These are phyloP conservation scores for Lanistes nyassanus DNA, from an alignment of 1,140 invertebrate species.

Conservation along the genomic window DNA sequence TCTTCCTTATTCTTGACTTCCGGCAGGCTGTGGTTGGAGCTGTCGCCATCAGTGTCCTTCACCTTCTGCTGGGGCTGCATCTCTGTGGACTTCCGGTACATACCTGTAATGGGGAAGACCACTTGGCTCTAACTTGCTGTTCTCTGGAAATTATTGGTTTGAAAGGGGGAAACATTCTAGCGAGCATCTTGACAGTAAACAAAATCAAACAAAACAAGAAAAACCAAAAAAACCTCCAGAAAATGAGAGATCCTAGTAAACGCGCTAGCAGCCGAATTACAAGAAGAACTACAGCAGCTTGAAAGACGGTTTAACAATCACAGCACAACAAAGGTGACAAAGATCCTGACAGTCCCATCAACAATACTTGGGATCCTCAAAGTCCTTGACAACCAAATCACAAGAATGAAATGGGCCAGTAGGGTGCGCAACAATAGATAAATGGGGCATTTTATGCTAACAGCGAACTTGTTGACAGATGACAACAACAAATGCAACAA, in stretches of 20 bases:
- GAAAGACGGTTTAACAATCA: neutral
- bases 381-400: no score
- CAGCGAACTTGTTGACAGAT: no score
- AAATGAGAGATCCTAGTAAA: no score
- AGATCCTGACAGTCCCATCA: no score
- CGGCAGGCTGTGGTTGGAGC: conserved; percentile 16
- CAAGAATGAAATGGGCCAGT: no score
- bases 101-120: conserved; percentile 75
- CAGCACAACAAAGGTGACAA: neutral
- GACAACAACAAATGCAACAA: no score
- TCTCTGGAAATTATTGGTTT: no score
- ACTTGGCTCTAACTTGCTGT: no score
- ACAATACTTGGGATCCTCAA: no score
- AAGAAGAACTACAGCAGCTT: neutral
- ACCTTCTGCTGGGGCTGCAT: conserved; percentile 78
- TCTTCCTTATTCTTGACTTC: conserved; percentile 41
- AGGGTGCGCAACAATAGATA: no score
- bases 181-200: neutral
- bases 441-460: no score
- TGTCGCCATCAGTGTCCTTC: conserved; percentile 39
- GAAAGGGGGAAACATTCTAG: conserved; percentile 7
- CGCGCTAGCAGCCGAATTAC: neutral
- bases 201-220: neutral
- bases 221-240: no score
- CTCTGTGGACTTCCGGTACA: conserved; percentile 98